Percentiles rank a stretch among this genome's conserved stretches.
Evolutionary conservation across 2,888 invertebrate genomes (phyloP).

Genomic region (Drosophila colorata): DNA sequence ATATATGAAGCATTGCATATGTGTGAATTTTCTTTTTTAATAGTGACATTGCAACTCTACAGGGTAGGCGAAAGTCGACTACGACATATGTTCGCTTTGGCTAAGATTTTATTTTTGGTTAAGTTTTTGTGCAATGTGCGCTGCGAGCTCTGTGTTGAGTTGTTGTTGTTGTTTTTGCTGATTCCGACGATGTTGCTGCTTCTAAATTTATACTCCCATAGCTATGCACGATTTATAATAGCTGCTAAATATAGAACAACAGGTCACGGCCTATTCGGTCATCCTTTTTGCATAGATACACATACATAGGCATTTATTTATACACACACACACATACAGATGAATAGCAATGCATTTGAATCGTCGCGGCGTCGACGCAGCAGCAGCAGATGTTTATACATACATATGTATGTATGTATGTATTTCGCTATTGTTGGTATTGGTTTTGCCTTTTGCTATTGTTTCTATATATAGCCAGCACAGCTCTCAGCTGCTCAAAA

Average conservation of each 20-base stretch:
- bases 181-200: constrained; percentile 65
- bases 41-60: background rate
- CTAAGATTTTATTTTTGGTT: constrained; percentile 16
- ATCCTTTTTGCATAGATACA: constrained; percentile 54
- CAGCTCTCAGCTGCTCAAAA: constrained; percentile 45
- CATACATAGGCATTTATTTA: constrained; percentile 18
- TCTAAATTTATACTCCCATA: constrained; percentile 79
- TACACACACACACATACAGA: constrained; percentile 6
- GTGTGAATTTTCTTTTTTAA: background rate
- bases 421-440: constrained; percentile 31
- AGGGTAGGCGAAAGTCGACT: constrained; percentile 10
- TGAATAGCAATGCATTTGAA: constrained; percentile 11
- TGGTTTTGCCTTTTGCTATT: constrained; percentile 38
- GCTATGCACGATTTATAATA: constrained; percentile 83
- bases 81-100: background rate
- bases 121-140: constrained; percentile 61
- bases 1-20: background rate
- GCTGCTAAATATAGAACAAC: constrained; percentile 82
- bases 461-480: constrained; percentile 45
- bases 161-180: constrained; percentile 43
- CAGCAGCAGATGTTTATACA: constrained; percentile 5
- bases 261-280: constrained; percentile 83
- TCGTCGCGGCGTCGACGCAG: constrained; percentile 4
- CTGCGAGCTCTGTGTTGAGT: constrained; percentile 46
- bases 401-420: constrained; percentile 1